A percentile compares a stretch with the other conserved stretches of the same genome.
Conservation (phyloP, 2,888 invertebrate genomes). For the Agonopterix alstromeriana region DNA sequence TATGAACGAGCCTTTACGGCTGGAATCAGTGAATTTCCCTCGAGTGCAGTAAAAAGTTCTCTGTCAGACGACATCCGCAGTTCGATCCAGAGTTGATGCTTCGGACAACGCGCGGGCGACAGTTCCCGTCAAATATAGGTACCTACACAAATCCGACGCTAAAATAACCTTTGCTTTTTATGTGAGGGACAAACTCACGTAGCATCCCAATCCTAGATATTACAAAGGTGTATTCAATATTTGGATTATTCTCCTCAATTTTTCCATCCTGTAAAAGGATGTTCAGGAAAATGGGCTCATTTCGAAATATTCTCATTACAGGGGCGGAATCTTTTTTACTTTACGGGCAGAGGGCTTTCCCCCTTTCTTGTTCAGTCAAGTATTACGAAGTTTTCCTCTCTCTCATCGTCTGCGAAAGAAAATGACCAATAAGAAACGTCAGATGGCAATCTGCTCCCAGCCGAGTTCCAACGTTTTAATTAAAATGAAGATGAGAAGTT, state of each 20-base stretch:
- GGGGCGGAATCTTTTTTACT: slow-evolving; percentile 55
- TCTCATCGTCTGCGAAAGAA: slow-evolving; percentile 43
- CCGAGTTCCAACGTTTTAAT: slow-evolving; percentile 49
- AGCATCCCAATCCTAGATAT: slow-evolving; percentile 22
- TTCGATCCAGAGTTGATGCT: slow-evolving; percentile 51
- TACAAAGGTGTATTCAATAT: slow-evolving; percentile 33
- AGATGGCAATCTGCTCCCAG: slow-evolving; percentile 48
- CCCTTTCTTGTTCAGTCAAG: slow-evolving; percentile 51
- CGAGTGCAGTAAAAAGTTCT: slow-evolving; percentile 59
- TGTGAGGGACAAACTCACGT: slow-evolving; percentile 22
- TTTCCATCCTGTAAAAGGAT: slow-evolving; percentile 35
- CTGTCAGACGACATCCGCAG: slow-evolving; percentile 48
- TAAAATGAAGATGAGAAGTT: slow-evolving; percentile 43
- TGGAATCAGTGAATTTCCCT: slow-evolving; percentile 66
- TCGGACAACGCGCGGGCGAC: slow-evolving; percentile 24
- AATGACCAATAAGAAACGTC: slow-evolving; percentile 62
- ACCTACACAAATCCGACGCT: slow-evolving; percentile 34
- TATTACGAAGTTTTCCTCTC: slow-evolving; percentile 48
- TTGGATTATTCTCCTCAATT: slow-evolving; percentile 36
- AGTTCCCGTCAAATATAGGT: slow-evolving; percentile 34
- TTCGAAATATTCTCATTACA: slow-evolving; percentile 63
- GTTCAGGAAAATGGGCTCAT: slow-evolving; percentile 40
- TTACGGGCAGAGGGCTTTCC: slow-evolving; percentile 40
- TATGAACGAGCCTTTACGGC: slow-evolving; percentile 43
- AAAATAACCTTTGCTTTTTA: slow-evolving; percentile 48